Percentiles rank a stretch among this genome's conserved stretches.
These are phyloP conservation scores for Eulemur macaco DNA, from an alignment of 2,113 vertebrate genomes.

Conservation along the genomic window DNA sequence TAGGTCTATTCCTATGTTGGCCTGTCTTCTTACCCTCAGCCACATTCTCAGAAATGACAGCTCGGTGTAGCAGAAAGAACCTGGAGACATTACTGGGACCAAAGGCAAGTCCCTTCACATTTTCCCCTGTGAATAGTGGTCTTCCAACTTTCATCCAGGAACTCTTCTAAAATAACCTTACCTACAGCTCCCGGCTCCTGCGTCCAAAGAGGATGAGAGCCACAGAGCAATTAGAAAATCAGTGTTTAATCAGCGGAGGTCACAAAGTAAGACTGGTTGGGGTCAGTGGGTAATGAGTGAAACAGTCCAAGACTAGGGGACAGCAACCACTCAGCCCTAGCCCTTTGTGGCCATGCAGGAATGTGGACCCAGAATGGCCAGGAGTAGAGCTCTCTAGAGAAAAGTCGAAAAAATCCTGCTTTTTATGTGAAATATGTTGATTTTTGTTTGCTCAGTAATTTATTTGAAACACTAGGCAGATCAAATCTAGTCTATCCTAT, in stretches of 20 bases:
- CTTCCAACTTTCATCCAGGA: not conserved
- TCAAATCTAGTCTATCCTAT: not conserved
- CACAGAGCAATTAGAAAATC: not conserved
- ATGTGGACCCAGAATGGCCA: not conserved
- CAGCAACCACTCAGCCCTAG: not conserved
- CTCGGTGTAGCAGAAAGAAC: not conserved
- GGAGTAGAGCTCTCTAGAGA: not conserved
- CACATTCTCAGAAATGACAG: not conserved
- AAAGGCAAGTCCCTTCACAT: not conserved
- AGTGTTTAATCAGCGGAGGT: not conserved
- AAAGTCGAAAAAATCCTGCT: not conserved
- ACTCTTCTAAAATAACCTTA: not conserved
- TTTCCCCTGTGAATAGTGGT: not conserved
- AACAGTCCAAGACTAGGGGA: not conserved
- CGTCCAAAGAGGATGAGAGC: not conserved
- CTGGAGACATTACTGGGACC: not conserved
- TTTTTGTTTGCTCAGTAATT: not conserved
- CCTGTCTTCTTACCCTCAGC: not conserved
- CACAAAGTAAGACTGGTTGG: not conserved
- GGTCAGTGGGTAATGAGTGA: not conserved
- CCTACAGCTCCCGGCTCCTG: not conserved
- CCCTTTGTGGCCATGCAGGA: not conserved
- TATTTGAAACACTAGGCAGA: not conserved
- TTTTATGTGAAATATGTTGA: not conserved
- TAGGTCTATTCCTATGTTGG: not conserved